Percentiles rank a stretch among this genome's conserved stretches.
These are phyloP conservation scores for Gouania willdenowi DNA, from an alignment of 2,797 vertebrate genomes.

Conservation along the genomic window DNA sequence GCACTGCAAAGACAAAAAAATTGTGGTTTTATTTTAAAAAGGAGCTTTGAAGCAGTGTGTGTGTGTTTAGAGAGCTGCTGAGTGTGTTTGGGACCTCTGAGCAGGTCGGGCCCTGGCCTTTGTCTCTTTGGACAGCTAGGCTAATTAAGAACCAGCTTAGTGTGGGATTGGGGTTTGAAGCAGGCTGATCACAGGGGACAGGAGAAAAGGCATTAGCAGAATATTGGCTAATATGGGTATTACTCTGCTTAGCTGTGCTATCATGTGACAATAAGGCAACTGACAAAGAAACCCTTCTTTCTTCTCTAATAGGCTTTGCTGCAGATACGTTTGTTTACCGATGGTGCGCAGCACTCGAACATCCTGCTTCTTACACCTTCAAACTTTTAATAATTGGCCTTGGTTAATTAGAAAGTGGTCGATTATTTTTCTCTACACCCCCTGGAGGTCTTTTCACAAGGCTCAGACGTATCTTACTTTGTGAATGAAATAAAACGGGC, in stretches of 20 bases:
- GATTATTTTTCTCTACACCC: constrained; percentile 52
- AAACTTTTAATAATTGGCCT: constrained; percentile 53
- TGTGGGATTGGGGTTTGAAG: constrained; percentile 67
- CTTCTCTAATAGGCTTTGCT: constrained; percentile 47
- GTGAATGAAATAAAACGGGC: constrained; percentile 43
- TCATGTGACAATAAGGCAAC: constrained; percentile 66
- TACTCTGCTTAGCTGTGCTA: constrained; percentile 63
- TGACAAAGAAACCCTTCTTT: constrained; percentile 51
- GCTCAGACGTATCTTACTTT: constrained; percentile 49
- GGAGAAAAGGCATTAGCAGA: constrained; percentile 70
- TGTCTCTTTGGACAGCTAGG: constrained; percentile 57
- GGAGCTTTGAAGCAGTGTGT: constrained; percentile 2
- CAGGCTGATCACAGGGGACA: constrained; percentile 67
- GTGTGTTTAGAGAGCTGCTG: constrained; percentile 21
- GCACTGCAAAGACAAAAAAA: constrained; percentile 33
- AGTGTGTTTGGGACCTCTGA: constrained; percentile 24
- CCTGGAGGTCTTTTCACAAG: constrained; percentile 49
- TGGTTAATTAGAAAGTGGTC: constrained; percentile 57
- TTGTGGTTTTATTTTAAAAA: not conserved
- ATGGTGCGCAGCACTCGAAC: constrained; percentile 27
- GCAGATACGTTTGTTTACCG: constrained; percentile 57
- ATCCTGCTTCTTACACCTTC: constrained; percentile 32
- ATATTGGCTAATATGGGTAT: constrained; percentile 72
- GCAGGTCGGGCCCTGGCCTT: constrained; percentile 42
- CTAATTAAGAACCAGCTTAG: constrained; percentile 76